Conservation (phyloP, 2,888 invertebrate genomes). For the Encarsia formosa region DNA sequence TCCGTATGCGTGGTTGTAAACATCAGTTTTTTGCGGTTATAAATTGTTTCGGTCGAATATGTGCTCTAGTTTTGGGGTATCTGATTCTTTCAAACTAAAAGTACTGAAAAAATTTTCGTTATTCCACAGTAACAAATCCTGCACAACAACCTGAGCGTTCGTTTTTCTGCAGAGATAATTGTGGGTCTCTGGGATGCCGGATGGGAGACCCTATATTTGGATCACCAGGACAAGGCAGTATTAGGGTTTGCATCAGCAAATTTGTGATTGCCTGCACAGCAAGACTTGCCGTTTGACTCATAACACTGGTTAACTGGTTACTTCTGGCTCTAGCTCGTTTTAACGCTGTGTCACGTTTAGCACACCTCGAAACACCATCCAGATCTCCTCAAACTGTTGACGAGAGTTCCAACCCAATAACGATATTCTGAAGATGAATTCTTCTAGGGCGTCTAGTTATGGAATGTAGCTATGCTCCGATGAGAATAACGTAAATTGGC, state of each 20-base stretch:
- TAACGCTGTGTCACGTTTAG: conserved; percentile 59
- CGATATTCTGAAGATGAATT: conserved; percentile 74
- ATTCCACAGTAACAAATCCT: conserved; percentile 46
- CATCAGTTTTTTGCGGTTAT: conserved; percentile 32
- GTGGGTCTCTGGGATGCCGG: conserved; percentile 58
- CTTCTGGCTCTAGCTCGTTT: conserved; percentile 38
- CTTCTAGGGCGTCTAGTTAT: conserved; percentile 78
- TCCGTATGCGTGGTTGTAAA: conserved; percentile 36
- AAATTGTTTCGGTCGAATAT: conserved; percentile 47
- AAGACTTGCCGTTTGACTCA: conserved; percentile 59
- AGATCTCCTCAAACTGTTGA: conserved; percentile 94
- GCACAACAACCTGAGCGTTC: too few species aligned
- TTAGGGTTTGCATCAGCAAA: conserved; percentile 61
- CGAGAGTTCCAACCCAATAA: conserved; percentile 85
- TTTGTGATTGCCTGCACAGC: conserved; percentile 66
- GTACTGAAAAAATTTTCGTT: too few species aligned
- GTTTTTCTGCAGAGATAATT: conserved; percentile 41
- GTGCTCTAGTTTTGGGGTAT: conserved; percentile 37
- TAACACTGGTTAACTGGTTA: conserved; percentile 33
- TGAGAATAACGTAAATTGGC: conserved; percentile 48
- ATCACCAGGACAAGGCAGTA: conserved; percentile 60
- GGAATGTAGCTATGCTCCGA: conserved; percentile 63
- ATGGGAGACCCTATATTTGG: conserved; percentile 57
- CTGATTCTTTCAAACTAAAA: background rate
- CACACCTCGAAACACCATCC: conserved; percentile 87